phyloP scores from a whole-genome alignment of 2,888 invertebrate species.

The Xylota segnis region DNA sequence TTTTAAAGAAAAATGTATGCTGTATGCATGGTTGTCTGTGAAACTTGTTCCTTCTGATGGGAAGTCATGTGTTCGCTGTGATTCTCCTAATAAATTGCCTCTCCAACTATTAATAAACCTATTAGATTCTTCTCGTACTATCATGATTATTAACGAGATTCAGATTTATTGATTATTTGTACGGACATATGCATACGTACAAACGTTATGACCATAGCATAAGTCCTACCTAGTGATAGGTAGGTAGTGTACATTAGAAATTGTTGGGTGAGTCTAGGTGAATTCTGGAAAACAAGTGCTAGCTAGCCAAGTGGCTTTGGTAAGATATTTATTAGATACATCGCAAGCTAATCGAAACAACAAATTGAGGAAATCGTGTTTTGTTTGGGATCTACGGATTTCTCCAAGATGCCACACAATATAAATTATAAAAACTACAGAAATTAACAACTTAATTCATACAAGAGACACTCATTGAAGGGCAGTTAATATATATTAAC shows the following conservation, averaged over 20 bases:
- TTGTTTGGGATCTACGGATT: no score
- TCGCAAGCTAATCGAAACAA: no score
- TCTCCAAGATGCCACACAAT: no score
- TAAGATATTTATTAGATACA: no score
- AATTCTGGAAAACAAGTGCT: background rate
- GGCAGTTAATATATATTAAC: background rate
- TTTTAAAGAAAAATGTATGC: slow-evolving; percentile 24
- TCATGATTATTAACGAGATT: slow-evolving; percentile 50
- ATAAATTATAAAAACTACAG: background rate
- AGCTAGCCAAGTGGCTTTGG: no score
- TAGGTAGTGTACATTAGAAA: slow-evolving; percentile 16
- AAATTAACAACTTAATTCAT: background rate
- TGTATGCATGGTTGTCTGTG: slow-evolving; percentile 1
- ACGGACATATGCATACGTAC: slow-evolving; percentile 15
- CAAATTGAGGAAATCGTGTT: no score
- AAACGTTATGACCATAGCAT: slow-evolving; percentile 6
- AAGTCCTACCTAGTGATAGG: background rate
- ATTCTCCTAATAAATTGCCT: slow-evolving; percentile 21
- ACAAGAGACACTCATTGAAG: background rate
- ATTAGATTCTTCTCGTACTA: slow-evolving; percentile 18
- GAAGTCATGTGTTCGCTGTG: slow-evolving; percentile 45
- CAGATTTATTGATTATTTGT: slow-evolving; percentile 62
- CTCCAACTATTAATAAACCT: slow-evolving; percentile 36
- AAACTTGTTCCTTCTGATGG: slow-evolving; percentile 52
- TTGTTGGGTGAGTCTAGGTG: background rate